Evolutionary conservation across 2,888 invertebrate species (phyloP), one percentile per base, ranked within the genome.

Genomic region (Tortricodes alternella): DNA sequence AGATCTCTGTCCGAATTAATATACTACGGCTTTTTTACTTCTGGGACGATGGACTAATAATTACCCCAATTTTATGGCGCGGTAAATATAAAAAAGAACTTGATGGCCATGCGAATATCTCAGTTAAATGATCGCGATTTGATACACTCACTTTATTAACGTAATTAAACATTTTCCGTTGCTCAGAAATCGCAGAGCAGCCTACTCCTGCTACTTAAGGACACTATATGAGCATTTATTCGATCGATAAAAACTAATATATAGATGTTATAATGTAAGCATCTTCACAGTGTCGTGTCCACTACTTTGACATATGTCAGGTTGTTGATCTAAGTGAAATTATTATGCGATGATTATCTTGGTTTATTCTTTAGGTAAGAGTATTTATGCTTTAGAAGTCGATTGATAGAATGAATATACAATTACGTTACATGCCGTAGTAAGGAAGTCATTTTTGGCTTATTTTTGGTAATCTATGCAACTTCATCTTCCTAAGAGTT

Each of bases 161-260:
- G 43, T 7, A 37, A 43, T 56, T 43, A 53, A 39, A 58, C 58
- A 46, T 29, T 53, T 44, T 53, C 21, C 13, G 46, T 32, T 48
- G 15, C 23, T 37, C 48, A 43, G 46, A 29, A 53, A 38, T 48
- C 19, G 41, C 41, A 27, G 39, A 24, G 49, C 60, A 53, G 53
- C 73, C 72, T 67, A 64, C 60, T 67, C 58, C 57, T 58, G 61
- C 70, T 64, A 69, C 67, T 65, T 68, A 67, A 71, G 70, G 69
- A 66, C 62, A 66, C 68, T 58, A 52, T 74, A 69, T 76, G 79
- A 76, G 63, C 70, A 65, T 66, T 65, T 60, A 65, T 60, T 63
- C 62, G 62, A 70, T 46, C 64, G 70, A 72, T 79, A 73, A 76
- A 71, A 79, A 76, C 69, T 78, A 74, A 77, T 76, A 74, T 68